Evolutionary conservation across 2,888 invertebrate genomes (phyloP), one percentile per base, ranked within the genome.

Genomic region (Agriopis marginaria): DNA sequence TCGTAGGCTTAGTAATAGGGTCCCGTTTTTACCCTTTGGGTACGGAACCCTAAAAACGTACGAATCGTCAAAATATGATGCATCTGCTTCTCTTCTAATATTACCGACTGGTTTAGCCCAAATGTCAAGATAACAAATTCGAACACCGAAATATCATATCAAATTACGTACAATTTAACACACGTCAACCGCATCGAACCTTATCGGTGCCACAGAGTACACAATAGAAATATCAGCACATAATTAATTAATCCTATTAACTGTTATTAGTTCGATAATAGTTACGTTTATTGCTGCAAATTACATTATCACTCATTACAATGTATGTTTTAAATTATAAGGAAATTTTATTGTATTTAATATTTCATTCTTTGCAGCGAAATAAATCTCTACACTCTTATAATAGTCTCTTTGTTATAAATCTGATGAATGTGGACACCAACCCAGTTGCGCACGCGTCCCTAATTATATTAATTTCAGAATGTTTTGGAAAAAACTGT

Each of bases 231-330:
- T 11, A 12, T 32, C 12, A 32, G 12, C 45, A 58, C 32, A 58
- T 58, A 58, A 58, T 58, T 58, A 58, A 45, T 58, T 23, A 53
- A 44, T 62, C 44, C 5, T 17, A 23, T 51, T 45, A 53, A 62
- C n/a, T 32, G 53, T 53, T 32, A 62, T 44, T 53, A 23, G 53
- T 11, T 32, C 0, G 44, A 62, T 62, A 62, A 62, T 40, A 14
- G 7, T 12, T 8, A 7, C 32, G 53, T 6, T 53, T 62, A 62
- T 53, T 45, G 62, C 32, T 44, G 53, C 42, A 17, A 53, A 53
- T 44, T 3, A 17, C 11, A 5, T 42, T 47, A 47, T 39, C 14
- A 17, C 1, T 50, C n/a, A 42, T 14, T 50, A 61, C 61, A 50
- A 40, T 51, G 17, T 47, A 49, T 23, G 9, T 42, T 14, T 23